Evolutionary conservation across 2,113 vertebrate species (phyloP), one percentile per base, ranked within the genome.

Genomic region (Puffinus mauretanicus): DNA sequence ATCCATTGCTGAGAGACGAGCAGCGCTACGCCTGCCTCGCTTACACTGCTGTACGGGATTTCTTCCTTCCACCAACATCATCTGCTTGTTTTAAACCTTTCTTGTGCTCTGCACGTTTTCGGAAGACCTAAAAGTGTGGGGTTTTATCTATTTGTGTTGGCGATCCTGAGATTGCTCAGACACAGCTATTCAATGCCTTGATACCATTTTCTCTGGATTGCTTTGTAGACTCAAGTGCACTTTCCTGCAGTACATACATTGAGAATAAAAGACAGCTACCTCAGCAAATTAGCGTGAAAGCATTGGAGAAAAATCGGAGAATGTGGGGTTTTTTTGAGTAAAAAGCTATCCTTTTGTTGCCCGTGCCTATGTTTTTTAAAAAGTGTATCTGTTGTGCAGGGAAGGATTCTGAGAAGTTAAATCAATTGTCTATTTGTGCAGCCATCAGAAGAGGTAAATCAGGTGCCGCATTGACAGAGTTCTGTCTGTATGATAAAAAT

Each of bases 1-100:
- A 32, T 49, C 38, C 46, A 19, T 38, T 0, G 0, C 58, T 51
- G 62, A 46, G 32, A 54, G 69, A n/a, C 0, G 1, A 27, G 61
- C 54, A 57, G 54, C 0, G 4, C 60, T 38, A 12, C 0, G 1
- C 16, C 46, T 36, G 2, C 32, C 61, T 51, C 6, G 1, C 32
- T 49, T 4, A n/a, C 3, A 0, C 65, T 73, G 29, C 61, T 40
- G 5, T 26, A 10, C 7, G 42, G 25, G 13, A 52, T 40, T 82
- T 62, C 51, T 47, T 34, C 60, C 18, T 82, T 67, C 57, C 16
- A 4, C 9, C 18, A 11, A 1, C 20, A 38, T 16, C 9, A 17
- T 25, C 79, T 62, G 11, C 46, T 57, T 19, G 0, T 44, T 78
- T 69, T 19, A 82, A 82, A 52, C 18, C 57, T 29, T 9, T 67